Conservation (phyloP, 2,113 vertebrate species). For the Myiagra hebetior region DNA sequence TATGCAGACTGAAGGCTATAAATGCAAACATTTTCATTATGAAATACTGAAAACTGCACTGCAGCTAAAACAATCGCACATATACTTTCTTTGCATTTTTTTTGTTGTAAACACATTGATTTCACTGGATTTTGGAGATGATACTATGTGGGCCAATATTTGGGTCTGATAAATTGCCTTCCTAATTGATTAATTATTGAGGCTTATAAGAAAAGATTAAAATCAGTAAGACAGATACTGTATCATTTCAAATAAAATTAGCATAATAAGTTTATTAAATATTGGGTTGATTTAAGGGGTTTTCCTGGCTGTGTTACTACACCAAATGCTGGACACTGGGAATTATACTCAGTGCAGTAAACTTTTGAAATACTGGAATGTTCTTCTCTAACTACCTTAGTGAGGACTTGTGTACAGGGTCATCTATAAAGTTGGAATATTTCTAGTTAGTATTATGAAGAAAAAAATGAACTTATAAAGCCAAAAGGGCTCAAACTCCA, state of each 20-base stretch:
- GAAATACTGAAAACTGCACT: background rate
- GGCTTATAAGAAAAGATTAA: background rate
- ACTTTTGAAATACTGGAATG: background rate
- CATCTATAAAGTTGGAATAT: background rate
- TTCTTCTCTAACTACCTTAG: background rate
- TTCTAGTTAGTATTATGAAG: background rate
- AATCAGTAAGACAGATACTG: background rate
- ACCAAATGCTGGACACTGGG: fast-evolving
- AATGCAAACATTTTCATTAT: background rate
- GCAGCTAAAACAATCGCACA: background rate
- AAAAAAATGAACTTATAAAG: background rate
- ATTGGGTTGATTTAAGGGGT: background rate
- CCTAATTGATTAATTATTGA: background rate
- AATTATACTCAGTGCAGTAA: background rate
- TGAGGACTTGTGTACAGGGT: background rate
- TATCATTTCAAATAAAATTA: background rate
- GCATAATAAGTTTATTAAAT: background rate
- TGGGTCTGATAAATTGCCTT: background rate
- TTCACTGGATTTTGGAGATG: background rate
- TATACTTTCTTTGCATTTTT: background rate
- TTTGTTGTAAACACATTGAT: background rate
- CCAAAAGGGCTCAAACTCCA: background rate
- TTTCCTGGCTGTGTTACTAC: background rate
- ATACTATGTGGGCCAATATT: background rate
- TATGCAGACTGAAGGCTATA: background rate